Evolutionary conservation across 2,888 invertebrate species (phyloP), one percentile per base, ranked within the genome.

Genomic region (Hermodice carunculata): DNA sequence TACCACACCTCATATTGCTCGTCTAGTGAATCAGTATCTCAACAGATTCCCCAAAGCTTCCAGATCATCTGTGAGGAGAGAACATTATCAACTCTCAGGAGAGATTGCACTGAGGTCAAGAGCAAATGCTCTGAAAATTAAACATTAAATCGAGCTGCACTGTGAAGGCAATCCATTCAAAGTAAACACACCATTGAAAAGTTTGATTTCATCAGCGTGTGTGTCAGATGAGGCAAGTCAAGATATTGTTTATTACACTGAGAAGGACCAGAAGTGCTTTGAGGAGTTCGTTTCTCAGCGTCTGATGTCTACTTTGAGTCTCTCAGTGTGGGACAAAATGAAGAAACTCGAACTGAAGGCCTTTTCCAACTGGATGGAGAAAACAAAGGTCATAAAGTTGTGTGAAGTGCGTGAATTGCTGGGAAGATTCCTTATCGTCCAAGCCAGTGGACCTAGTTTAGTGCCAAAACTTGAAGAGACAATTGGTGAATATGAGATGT

Each of bases 391-490:
- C 17, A 59, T 59, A 26, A 60, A 60, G 34, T 51, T 60, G 24
- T 14, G 49, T 19, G 51, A 60, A 2, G 49, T 51, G 32, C 49
- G 40, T 37, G 37, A 60, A 29, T 28, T 60, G 43, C 51, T 51
- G 14, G 42, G 34, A 32, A 26, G 51, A 42, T 60, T 60, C 32
- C 40, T 40, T 19, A 40, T 60, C 26, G 40, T 60, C 42, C 51
- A 60, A 19, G 40, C 28, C 26, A 51, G 51, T 34, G 22, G 60
- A 60, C 60, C 42, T 26, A 29, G 37, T n/a, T 40, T 60, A 19
- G 60, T 60, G 17, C 48, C 63, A 46, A 63, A 63, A 48, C 63
- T 59, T 19, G 63, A 63, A 19, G 32, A 58, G 24, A 48, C 63
- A 28, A 59, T 59, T n/a, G 63, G 49, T 31, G 63, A 49, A 29